phyloP scores from a whole-genome alignment of 2,888 invertebrate species.

The Pogonocherus hispidulus region DNA sequence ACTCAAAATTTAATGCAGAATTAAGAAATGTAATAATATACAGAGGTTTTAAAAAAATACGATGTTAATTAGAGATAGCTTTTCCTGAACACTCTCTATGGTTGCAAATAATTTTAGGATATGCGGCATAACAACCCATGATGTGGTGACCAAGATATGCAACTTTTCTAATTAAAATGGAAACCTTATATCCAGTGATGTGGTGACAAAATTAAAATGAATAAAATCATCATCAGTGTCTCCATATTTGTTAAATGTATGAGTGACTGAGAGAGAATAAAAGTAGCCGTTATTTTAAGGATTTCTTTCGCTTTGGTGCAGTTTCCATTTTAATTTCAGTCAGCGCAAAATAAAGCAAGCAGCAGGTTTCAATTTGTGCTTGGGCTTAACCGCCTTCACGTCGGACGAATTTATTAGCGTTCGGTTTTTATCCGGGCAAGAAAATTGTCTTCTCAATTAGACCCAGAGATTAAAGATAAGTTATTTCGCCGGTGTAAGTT shows the following conservation, averaged over 20 bases:
- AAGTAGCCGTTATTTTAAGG: not conserved
- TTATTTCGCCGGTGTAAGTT: constrained; percentile 29
- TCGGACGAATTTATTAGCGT: constrained; percentile 43
- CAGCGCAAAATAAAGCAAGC: constrained; percentile 40
- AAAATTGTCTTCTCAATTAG: constrained; percentile 46
- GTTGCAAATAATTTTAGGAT: too few species aligned
- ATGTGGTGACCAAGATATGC: too few species aligned
- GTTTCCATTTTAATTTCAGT: constrained; percentile 1
- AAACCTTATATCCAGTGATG: too few species aligned
- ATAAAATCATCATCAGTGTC: not conserved
- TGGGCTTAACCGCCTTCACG: constrained; percentile 33
- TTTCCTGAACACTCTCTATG: too few species aligned
- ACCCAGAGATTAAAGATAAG: constrained; percentile 38
- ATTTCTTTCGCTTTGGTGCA: not conserved
- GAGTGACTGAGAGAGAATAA: not conserved
- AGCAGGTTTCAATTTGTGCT: constrained; percentile 45
- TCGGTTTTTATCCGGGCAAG: constrained; percentile 35
- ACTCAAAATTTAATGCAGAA: too few species aligned
- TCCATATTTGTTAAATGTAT: not conserved
- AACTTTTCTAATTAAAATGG: too few species aligned
- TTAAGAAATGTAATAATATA: too few species aligned
- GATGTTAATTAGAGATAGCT: too few species aligned
- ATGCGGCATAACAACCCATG: too few species aligned
- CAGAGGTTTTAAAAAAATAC: too few species aligned
- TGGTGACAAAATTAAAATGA: not conserved